These are phyloP conservation scores for Drosophila neonasuta DNA, from an alignment of 2,888 invertebrate species.

Conservation along the genomic window DNA sequence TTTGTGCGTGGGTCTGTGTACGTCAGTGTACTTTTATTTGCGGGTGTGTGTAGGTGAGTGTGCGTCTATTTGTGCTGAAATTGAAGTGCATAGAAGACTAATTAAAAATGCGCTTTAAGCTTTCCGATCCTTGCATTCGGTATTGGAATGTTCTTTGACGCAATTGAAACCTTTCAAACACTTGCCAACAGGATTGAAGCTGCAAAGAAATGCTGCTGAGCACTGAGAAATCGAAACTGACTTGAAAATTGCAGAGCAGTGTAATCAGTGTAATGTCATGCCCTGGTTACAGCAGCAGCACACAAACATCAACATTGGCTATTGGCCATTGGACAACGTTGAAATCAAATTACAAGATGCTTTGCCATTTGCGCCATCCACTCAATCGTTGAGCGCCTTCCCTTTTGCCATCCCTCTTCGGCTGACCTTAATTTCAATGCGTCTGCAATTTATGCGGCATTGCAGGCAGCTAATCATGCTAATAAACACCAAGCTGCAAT, in stretches of 20 bases:
- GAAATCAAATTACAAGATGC: constrained; percentile 77
- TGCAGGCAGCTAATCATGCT: constrained; percentile 70
- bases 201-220: background rate
- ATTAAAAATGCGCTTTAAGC: constrained; percentile 61
- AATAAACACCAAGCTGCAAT: constrained; percentile 72
- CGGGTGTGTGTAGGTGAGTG: constrained; percentile 26
- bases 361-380: constrained; percentile 38
- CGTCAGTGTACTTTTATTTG: constrained; percentile 17
- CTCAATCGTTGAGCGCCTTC: constrained; percentile 12
- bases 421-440: constrained; percentile 68
- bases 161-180: constrained; percentile 8
- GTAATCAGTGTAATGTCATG: constrained; percentile 55
- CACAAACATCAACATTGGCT: constrained; percentile 50
- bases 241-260: constrained; percentile 43
- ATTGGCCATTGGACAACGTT: constrained; percentile 38
- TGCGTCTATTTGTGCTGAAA: constrained; percentile 16
- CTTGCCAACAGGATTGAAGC: constrained; percentile 8
- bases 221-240: constrained; percentile 3
- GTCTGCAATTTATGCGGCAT: constrained; percentile 62
- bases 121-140: constrained; percentile 33
- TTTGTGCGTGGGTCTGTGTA: constrained; percentile 4
- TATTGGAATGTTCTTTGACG: constrained; percentile 21
- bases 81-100: constrained; percentile 56
- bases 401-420: background rate
- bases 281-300: constrained; percentile 43